Percentiles rank a stretch among this genome's conserved stretches.
phyloP scores from a whole-genome alignment of 2,888 invertebrate genomes.

The Drosophila hamatofila region DNA sequence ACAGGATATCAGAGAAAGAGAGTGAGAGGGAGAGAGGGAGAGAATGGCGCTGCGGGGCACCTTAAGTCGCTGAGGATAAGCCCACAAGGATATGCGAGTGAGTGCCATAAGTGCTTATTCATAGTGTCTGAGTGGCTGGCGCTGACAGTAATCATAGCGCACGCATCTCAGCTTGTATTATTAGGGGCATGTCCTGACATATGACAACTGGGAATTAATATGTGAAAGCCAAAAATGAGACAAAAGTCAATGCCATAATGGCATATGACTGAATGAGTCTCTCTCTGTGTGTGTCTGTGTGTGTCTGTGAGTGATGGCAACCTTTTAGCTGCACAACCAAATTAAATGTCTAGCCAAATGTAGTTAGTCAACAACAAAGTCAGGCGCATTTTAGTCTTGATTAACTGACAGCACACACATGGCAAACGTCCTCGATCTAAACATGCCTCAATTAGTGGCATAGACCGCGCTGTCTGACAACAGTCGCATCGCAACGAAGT shows the following conservation, averaged over 20 bases:
- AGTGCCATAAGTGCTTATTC: constrained; percentile 63
- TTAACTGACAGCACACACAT: constrained; percentile 42
- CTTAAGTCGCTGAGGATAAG: constrained; percentile 65
- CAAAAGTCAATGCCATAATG: constrained; percentile 67
- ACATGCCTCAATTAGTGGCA: constrained; percentile 51
- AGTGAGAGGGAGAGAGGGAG: no score
- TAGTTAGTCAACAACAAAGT: constrained; percentile 36
- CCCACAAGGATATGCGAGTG: constrained; percentile 52
- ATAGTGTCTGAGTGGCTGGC: constrained; percentile 63
- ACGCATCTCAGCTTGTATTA: constrained; percentile 73
- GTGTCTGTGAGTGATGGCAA: constrained; percentile 69
- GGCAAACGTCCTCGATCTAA: constrained; percentile 27
- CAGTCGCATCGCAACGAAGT: constrained; percentile 30
- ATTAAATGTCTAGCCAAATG: constrained; percentile 71
- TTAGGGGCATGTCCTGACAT: constrained; percentile 71
- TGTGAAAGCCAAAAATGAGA: constrained; percentile 37
- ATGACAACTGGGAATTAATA: constrained; percentile 78
- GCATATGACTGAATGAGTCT: constrained; percentile 1
- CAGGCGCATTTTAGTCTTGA: constrained; percentile 45
- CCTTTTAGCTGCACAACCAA: constrained; percentile 71
- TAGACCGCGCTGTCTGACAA: not conserved
- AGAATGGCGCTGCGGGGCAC: constrained; percentile 61
- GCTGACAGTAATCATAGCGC: constrained; percentile 79
- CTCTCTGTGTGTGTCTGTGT: constrained; percentile 8
- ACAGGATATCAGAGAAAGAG: not conserved